Conservation (phyloP, 2,113 vertebrate species). For the Clarias magur region DNA sequence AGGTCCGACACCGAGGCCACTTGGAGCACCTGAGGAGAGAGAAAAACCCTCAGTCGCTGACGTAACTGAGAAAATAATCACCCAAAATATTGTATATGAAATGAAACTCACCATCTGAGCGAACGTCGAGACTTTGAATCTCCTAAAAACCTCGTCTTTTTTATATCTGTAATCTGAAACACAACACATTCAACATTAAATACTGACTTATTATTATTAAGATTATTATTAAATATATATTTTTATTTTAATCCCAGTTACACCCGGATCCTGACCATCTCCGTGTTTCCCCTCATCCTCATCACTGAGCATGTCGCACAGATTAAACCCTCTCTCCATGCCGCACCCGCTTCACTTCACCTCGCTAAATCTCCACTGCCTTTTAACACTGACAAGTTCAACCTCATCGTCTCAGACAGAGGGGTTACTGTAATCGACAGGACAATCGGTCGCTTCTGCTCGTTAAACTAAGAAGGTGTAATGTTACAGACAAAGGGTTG, state of each 20-base stretch:
- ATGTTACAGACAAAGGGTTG: no score
- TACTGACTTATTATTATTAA: no score
- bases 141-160: conserved; percentile 93
- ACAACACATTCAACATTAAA: no score
- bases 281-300: conserved; percentile 53
- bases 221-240: neutral
- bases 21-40: conserved; percentile 80
- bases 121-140: conserved; percentile 92
- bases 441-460: conserved; percentile 42
- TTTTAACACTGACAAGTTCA: conserved; percentile 46
- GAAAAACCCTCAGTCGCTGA: neutral
- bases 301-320: conserved; percentile 68
- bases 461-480: no score
- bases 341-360: neutral
- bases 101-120: conserved; percentile 87
- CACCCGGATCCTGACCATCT: conserved; percentile 73
- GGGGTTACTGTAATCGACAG: conserved; percentile 66
- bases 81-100: no score
- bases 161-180: conserved; percentile 90
- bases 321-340: conserved; percentile 46
- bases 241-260: neutral
- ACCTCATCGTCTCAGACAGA: conserved; percentile 65
- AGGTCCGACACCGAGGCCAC: conserved; percentile 89
- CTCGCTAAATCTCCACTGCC: neutral
- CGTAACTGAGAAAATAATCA: neutral